A percentile compares a stretch with the other conserved stretches of the same genome.
These are phyloP conservation scores for Lytechinus variegatus DNA, from an alignment of 35 echinoderm and acorn worm species.

Conservation along the genomic window DNA sequence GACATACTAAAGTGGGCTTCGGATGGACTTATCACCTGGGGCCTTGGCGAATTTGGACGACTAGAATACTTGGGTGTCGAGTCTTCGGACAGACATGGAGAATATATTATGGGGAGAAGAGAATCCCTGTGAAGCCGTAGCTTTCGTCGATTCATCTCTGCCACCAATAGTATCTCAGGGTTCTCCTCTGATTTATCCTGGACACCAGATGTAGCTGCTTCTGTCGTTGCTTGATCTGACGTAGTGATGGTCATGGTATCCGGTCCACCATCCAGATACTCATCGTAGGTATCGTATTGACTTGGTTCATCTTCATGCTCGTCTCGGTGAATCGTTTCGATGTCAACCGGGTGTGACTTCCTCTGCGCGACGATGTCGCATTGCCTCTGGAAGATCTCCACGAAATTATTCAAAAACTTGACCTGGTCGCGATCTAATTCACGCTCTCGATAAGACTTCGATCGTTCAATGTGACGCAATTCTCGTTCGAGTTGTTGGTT, in stretches of 20 bases:
- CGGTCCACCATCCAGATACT: constrained; percentile 30
- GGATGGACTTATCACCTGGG: constrained; percentile 15
- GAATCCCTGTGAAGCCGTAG: constrained; percentile 30
- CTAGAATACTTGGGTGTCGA: background rate
- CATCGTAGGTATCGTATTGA: constrained; percentile 8
- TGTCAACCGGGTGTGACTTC: background rate
- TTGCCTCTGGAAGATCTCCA: constrained; percentile 77
- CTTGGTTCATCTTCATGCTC: constrained; percentile 8
- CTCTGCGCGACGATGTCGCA: constrained; percentile 78
- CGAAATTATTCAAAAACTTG: constrained; percentile 64
- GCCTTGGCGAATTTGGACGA: constrained; percentile 31
- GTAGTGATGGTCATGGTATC: background rate
- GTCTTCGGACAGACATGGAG: constrained; percentile 13
- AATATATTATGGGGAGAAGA: constrained; percentile 25
- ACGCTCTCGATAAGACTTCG: constrained; percentile 53
- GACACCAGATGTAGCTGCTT: background rate
- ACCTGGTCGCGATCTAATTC: constrained; percentile 83
- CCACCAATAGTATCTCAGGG: background rate
- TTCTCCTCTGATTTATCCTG: constrained; percentile 4
- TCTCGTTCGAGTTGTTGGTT: constrained; percentile 67
- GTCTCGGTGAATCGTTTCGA: background rate
- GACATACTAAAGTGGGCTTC: background rate
- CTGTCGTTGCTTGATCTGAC: background rate
- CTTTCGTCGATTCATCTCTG: background rate
- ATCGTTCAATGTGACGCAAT: constrained; percentile 70